Evolutionary conservation across 2,797 vertebrate species (phyloP).

Genomic region (Leptodactylus fallax): DNA sequence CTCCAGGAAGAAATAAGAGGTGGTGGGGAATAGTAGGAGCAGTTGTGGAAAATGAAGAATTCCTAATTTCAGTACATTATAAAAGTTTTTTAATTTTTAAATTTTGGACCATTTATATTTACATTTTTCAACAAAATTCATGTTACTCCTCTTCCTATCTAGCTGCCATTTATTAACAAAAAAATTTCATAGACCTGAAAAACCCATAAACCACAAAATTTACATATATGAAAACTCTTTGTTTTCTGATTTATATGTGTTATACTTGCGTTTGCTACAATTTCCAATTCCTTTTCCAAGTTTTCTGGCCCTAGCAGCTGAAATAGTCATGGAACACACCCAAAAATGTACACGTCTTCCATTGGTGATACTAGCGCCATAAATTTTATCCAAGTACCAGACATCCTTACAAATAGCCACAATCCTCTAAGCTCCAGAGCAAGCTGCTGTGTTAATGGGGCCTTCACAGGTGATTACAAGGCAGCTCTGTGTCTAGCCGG

Average conservation of each 20-base stretch:
- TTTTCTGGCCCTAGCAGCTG: not conserved
- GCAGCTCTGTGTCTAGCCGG: constrained; percentile 65
- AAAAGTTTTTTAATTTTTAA: no score
- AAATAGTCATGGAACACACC: constrained; percentile 22
- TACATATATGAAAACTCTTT: not conserved
- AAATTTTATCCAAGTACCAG: constrained; percentile 63
- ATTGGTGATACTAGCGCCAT: constrained; percentile 48
- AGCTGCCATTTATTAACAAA: not conserved
- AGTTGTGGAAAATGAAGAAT: no score
- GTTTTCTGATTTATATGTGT: not conserved
- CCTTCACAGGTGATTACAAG: constrained; percentile 69
- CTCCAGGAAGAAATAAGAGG: no score
- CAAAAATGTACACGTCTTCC: constrained; percentile 35
- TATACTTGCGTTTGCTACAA: constrained; percentile 13
- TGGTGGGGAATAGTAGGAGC: no score
- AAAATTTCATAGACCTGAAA: not conserved
- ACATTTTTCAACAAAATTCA: no score
- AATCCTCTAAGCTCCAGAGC: constrained; percentile 62
- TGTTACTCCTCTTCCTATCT: not conserved
- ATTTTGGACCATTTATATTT: no score
- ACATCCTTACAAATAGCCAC: constrained; percentile 66
- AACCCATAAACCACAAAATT: not conserved
- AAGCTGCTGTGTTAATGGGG: constrained; percentile 67
- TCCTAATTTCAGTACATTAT: no score
- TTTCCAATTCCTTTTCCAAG: constrained; percentile 38